Percentiles rank a stretch among this genome's conserved stretches.
These are phyloP conservation scores for Pomatostomus ruficeps DNA, from an alignment of 2,113 vertebrate species.

Conservation along the genomic window DNA sequence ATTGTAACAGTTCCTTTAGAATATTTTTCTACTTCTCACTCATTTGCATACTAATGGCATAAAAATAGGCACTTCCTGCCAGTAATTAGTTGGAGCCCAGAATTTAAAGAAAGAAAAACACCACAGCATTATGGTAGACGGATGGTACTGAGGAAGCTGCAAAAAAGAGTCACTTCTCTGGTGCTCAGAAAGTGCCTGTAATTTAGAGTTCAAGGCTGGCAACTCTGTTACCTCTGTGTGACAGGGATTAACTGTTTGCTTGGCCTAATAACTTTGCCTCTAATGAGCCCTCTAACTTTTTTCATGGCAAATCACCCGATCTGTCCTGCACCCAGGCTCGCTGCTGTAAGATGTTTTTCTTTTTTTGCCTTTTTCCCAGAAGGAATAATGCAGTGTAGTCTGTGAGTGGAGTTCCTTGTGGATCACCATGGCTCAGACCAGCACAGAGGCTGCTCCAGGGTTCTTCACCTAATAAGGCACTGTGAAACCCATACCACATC, in stretches of 20 bases:
- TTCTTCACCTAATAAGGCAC: not conserved
- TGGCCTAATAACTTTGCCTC: slow-evolving; percentile 58
- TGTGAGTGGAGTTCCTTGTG: not conserved
- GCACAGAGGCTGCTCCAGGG: not conserved
- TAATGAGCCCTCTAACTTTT: slow-evolving; percentile 51
- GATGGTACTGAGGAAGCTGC: slow-evolving; percentile 68
- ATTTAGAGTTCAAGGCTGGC: slow-evolving; percentile 58
- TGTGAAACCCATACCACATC: not conserved
- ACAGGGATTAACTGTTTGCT: slow-evolving; percentile 63
- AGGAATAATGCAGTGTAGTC: not conserved
- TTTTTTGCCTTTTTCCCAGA: not conserved
- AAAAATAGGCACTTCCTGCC: slow-evolving; percentile 70
- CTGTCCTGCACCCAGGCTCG: not conserved
- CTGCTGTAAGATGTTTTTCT: not conserved
- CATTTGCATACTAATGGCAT: slow-evolving; percentile 73
- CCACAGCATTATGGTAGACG: slow-evolving; percentile 61
- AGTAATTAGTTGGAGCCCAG: slow-evolving; percentile 68
- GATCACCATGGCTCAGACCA: not conserved
- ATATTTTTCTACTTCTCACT: slow-evolving; percentile 67
- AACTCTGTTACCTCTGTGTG: slow-evolving; percentile 61
- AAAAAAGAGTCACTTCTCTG: slow-evolving; percentile 58
- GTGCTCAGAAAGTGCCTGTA: slow-evolving; percentile 44
- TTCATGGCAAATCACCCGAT: slow-evolving; percentile 4
- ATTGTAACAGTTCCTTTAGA: slow-evolving; percentile 71
- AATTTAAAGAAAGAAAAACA: slow-evolving; percentile 68